Base-by-base conservation (phyloP, 2,888 invertebrate genomes). In the Drosophila rellima region DNA sequence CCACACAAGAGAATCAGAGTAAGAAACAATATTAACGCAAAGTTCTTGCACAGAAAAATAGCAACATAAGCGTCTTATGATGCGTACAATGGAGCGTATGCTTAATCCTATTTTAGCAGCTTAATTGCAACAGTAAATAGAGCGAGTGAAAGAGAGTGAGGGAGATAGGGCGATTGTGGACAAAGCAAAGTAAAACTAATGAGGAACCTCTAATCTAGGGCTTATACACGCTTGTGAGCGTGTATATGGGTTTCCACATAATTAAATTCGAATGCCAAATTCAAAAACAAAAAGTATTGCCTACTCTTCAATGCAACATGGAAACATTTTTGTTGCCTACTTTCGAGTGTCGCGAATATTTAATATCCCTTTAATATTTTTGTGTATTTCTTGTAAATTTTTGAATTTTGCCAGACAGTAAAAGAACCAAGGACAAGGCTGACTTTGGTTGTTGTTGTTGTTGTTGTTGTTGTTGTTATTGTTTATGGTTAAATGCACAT, bases 81-180 rank as follows among this genome's bases (percentile, higher is more conserved):
- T 71, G 66, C 69, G 80, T 74, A 83, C 80, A 62, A 74, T 54
- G 74, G 59, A 31, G 86, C 86, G 86, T 86, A 86, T 85, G 64
- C 80, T 55, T 86, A 83, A 83, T 88, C 88, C 86, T 64, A 71
- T 88, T 88, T 82, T 62, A 74, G 69, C 83, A 80, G 56, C 74
- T 76, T 88, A 82, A 85, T 80, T 88, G 83, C 77, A 70, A 29
- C 18, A 59, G 54, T 20, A 42, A 50, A 20, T 26, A n/a, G 15
- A 37, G 33, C n/a, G 17, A 39, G 13, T 17, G 1, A 17, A 31
- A 11, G 15, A 33, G 33, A 35, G 13, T 39, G 3, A n/a, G 7
- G 7, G 23, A 37, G 39, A 42, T 18, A 33, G n/a, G 6, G 23
- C n/a, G 13, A 20, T 2, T 13, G 20, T 11, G 35, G 44, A 37